Evolutionary conservation across 1,140 invertebrate genomes (phyloP), one percentile per base, ranked within the genome.

Genomic region (Zelostemma sp.): DNA sequence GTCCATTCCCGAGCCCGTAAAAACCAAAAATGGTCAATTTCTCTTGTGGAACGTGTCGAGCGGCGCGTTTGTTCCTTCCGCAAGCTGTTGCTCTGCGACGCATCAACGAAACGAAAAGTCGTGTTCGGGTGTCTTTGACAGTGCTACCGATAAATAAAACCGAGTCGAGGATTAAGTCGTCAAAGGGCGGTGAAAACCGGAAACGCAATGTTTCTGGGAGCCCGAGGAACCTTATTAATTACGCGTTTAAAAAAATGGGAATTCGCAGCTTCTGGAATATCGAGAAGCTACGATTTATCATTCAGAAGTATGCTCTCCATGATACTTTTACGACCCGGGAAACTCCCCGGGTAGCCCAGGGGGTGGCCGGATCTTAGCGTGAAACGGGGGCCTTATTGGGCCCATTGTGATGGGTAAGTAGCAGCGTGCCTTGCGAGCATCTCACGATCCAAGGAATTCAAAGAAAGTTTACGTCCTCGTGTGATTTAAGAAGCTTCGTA

Each of bases 391-490:
- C 68, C 74, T 84, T 81, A 80, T 84, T 57, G 21, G 33, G 1
- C 16, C 45, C 18, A 80, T 82, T 83, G 79, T 81, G n/a, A 45
- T 8, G 53, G 48, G 51, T 77, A 80, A 83, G 77, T 82, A 81
- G 74, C 69, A 64, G 57, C 64, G 70, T 66, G 51, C 61, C 57
- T 54, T 69, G 33, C n/a, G 46, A 74, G 59, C 63, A 66, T 67
- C 62, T 70, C 49, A 28, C 17, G 3, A 14, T n/a, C 64, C 66
- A 66, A 56, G 57, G 75, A 49, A 69, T 75, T 76, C 56, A 46
- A 74, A 65, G 63, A 71, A 72, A 76, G 33, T 53, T 68, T 14
- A 0, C 21, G 51, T 55, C 38, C 18, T 58, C 48, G 49, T 58
- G 51, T 59, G 53, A 72, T 61, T 59, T 63, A 70, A 51, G 67